These are phyloP conservation scores for Centropus unirufus DNA, from an alignment of 2,113 vertebrate genomes.

Conservation along the genomic window DNA sequence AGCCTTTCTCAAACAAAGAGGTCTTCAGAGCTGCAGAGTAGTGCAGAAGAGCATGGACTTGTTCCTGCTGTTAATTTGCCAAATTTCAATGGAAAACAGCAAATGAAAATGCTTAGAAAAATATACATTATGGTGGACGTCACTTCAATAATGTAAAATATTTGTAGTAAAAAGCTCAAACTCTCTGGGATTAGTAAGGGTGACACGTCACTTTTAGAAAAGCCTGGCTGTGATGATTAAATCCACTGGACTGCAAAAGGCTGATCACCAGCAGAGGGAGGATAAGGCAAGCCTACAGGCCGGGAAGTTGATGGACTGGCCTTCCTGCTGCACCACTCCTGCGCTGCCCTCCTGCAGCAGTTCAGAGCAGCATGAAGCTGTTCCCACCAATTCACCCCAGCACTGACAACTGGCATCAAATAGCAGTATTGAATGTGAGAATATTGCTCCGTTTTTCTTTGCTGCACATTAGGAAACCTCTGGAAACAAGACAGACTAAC, in stretches of 20 bases:
- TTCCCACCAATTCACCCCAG: rapidly evolving
- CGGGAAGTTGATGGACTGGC: not conserved
- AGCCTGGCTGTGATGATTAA: not conserved
- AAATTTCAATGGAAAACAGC: not conserved
- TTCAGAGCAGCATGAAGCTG: not conserved
- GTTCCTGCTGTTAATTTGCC: not conserved
- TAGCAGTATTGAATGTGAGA: not conserved
- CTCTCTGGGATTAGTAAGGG: not conserved
- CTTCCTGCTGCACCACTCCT: not conserved
- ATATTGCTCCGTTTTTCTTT: rapidly evolving
- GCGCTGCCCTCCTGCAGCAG: rapidly evolving
- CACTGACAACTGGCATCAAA: not conserved
- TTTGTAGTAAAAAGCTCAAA: not conserved
- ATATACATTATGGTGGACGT: not conserved
- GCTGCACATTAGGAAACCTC: not conserved
- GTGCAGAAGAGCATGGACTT: not conserved
- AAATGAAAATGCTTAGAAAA: not conserved
- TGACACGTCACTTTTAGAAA: not conserved
- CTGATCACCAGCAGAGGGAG: not conserved
- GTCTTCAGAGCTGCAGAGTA: not conserved
- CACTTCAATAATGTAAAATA: not conserved
- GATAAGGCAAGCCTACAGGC: not conserved
- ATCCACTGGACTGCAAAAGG: not conserved
- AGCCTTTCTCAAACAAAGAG: not conserved
- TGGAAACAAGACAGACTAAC: not conserved